A percentile compares a stretch with the other conserved stretches of the same genome.
Conservation (phyloP, 2,797 vertebrate genomes). For the Phalanger gymnotis region DNA sequence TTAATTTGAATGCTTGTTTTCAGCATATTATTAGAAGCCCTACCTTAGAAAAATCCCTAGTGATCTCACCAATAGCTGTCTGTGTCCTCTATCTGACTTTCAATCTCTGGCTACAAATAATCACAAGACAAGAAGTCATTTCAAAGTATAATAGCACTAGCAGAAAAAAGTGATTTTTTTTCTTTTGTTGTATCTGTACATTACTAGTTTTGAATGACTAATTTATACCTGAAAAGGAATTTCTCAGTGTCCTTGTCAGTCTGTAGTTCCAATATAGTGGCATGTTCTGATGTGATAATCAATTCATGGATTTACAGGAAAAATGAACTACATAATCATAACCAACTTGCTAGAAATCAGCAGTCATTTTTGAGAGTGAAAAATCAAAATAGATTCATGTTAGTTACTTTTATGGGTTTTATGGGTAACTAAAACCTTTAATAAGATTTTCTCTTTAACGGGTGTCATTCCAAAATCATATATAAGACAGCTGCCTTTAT, state of each 20-base stretch:
- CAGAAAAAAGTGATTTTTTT: conserved; percentile 63
- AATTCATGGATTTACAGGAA: conserved; percentile 58
- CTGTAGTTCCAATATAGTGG: conserved; percentile 57
- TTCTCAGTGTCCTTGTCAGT: conserved; percentile 67
- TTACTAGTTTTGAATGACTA: conserved; percentile 77
- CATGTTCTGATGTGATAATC: conserved; percentile 64
- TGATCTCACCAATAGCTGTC: conserved; percentile 74
- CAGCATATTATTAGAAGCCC: conserved; percentile 72
- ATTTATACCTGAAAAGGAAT: conserved; percentile 79
- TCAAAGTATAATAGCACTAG: conserved; percentile 80
- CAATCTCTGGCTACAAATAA: conserved; percentile 73
- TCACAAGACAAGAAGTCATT: conserved; percentile 75
- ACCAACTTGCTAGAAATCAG: conserved; percentile 40
- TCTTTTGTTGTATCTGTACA: conserved; percentile 74
- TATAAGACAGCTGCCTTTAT: not conserved
- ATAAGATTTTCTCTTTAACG: not conserved
- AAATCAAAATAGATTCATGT: not conserved
- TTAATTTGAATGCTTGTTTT: conserved; percentile 67
- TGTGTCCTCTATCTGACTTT: conserved; percentile 83
- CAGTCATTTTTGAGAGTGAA: not conserved
- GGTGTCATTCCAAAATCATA: not conserved
- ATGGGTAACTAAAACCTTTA: no score
- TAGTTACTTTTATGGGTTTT: not conserved
- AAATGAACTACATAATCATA: conserved; percentile 36
- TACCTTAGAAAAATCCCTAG: conserved; percentile 70